Evolutionary conservation across 37 sponge, comb jelly and placozoan genomes (phyloP).

Genomic region (Chondrosia reniformis): DNA sequence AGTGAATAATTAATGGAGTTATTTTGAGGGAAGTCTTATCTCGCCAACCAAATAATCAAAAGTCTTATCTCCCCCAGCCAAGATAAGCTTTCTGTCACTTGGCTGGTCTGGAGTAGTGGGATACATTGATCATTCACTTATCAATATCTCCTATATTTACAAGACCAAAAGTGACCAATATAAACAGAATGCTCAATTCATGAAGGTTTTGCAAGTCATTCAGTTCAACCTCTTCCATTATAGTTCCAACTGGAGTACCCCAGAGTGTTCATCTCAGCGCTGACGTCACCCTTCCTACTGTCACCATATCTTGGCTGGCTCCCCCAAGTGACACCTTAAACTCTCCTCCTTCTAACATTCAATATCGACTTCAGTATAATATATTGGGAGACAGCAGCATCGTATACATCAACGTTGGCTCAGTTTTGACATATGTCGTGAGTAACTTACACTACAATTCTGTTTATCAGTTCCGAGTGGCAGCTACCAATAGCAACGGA

Average conservation of each 20-base stretch:
- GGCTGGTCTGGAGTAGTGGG: no score
- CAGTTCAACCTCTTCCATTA: no score
- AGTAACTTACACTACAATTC: neutral
- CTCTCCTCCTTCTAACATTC: neutral
- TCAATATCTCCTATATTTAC: no score
- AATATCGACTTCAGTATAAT: neutral
- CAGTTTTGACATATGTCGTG: neutral
- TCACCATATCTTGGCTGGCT: slow-evolving; percentile 1
- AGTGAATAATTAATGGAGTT: no score
- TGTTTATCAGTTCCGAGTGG: neutral
- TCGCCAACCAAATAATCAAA: no score
- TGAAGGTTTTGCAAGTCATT: no score
- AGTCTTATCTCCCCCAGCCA: no score
- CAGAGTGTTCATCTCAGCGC: neutral
- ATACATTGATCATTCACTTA: no score
- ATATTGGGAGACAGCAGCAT: neutral
- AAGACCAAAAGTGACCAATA: no score
- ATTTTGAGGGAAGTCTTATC: no score
- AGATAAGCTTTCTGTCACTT: no score
- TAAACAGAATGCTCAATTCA: no score
- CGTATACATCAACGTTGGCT: neutral
- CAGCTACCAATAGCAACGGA: slow-evolving; percentile 10
- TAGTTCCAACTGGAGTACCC: slow-evolving; percentile 11
- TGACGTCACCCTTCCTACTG: neutral
- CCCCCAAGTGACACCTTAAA: neutral